Base-by-base conservation (phyloP, 2,113 vertebrate species). In the Phyllostomus discolor region DNA sequence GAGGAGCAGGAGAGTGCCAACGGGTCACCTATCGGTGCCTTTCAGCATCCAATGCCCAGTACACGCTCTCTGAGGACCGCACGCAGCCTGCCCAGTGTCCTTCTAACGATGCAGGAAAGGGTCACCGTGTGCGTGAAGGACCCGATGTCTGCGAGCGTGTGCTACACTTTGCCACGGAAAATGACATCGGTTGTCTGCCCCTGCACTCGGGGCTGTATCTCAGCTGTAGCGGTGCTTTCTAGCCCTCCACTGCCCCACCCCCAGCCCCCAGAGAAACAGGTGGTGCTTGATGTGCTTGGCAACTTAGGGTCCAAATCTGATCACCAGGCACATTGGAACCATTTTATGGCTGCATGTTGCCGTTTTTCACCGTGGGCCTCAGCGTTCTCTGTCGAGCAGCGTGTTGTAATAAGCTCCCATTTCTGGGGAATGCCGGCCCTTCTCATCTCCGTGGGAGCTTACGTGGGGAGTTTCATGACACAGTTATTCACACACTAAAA, bases 401-500 rank as follows among this genome's bases (percentile, higher is more conserved):
- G 28, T 12, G n/a, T 92, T 90, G 81, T 59, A 62, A 82, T 78
- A 62, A 90, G 69, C 64, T 5, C 54, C 7, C 28, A 26, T 81
- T 85, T 94, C 87, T 75, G 62, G 7, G 38, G 19, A 78, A 62
- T 5, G 15, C 16, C 62, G 93, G 75, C 54, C 70, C 70, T 90
- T 92, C 83, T 38, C 64, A 84, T 57, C 43, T 91, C 75, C 31
- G 38, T 24, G 41, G 59, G 43, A 85, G n/a, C 28, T 93, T 66
- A 33, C 38, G 22, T 35, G 91, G 69, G 79, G 46, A 69, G 88
- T 79, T 73, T 95, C 88, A 95, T 70, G 76, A 43, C 76, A 76
- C 17, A 10, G 12, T 80, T 91, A 79, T 94, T 96, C 96, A 87
- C 70, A 83, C 91, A 89, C 86, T 92, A 67, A 96, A 93, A 96